Conservation (phyloP, 2,797 vertebrate species). For the Malurus leucopterus region DNA sequence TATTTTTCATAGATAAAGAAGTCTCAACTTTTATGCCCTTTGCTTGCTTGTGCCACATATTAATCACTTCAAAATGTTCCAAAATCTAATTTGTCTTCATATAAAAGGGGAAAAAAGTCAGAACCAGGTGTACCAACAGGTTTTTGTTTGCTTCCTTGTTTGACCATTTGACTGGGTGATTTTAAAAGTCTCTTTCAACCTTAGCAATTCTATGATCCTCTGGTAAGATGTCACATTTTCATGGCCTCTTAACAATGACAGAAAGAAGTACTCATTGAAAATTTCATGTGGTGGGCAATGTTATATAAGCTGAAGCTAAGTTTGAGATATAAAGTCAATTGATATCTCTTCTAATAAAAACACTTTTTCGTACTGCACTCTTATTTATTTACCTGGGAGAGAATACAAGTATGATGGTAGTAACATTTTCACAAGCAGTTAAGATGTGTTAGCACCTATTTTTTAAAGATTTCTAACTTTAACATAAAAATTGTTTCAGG, state of each 20-base stretch:
- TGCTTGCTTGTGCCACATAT: background rate
- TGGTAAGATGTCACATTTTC: background rate
- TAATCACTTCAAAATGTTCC: background rate
- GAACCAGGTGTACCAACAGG: background rate
- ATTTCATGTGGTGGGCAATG: background rate
- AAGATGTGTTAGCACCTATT: background rate
- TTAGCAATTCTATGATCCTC: background rate
- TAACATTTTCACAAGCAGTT: background rate
- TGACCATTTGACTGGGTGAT: background rate
- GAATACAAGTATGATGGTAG: background rate
- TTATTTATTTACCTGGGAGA: background rate
- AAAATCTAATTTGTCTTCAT: background rate
- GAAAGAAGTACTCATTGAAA: constrained; percentile 3
- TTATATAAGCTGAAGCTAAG: background rate
- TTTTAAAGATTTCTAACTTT: background rate
- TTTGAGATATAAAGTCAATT: background rate
- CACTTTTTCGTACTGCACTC: background rate
- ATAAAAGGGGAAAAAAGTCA: background rate
- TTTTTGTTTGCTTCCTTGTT: background rate
- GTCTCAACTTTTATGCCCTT: background rate
- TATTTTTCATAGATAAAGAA: background rate
- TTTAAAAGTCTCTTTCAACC: background rate
- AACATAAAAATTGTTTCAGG: background rate
- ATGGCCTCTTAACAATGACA: background rate
- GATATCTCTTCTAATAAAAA: background rate